Conservation (phyloP, 2,113 vertebrate genomes). For the Hucho hucho region DNA sequence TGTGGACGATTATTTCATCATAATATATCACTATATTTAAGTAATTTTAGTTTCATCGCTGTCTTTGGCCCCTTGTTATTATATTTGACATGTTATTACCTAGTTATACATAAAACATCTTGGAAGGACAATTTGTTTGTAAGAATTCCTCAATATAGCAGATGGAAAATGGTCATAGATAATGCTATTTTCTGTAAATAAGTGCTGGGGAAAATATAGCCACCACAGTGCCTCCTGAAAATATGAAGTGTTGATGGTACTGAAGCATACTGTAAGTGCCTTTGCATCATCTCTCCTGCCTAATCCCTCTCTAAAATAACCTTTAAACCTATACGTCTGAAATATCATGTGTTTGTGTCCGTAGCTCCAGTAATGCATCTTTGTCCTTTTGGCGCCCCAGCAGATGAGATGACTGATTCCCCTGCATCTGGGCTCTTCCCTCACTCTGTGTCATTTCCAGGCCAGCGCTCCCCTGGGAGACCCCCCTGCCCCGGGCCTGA, state of each 20-base stretch:
- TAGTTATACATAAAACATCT: not conserved
- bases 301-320: slow-evolving; percentile 48
- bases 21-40: no score
- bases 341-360: slow-evolving; percentile 26
- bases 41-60: no score
- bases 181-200: not conserved
- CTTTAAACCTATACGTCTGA: slow-evolving; percentile 50
- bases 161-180: not conserved
- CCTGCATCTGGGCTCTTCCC: slow-evolving; percentile 69
- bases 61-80: no score
- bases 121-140: not conserved
- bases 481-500: slow-evolving; percentile 59
- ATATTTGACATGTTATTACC: not conserved
- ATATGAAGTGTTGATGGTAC: no score
- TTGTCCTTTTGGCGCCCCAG: slow-evolving; percentile 60
- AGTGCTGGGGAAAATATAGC: not conserved
- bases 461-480: slow-evolving; percentile 48
- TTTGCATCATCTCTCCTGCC: not conserved
- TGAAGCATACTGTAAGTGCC: slow-evolving; percentile 9
- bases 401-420: slow-evolving; percentile 73
- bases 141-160: not conserved
- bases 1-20: not conserved
- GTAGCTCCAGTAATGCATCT: slow-evolving; percentile 44
- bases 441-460: slow-evolving; percentile 75
- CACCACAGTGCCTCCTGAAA: no score